Base-by-base conservation (phyloP, 2,113 vertebrate genomes). In the Pseudopipra pipra region DNA sequence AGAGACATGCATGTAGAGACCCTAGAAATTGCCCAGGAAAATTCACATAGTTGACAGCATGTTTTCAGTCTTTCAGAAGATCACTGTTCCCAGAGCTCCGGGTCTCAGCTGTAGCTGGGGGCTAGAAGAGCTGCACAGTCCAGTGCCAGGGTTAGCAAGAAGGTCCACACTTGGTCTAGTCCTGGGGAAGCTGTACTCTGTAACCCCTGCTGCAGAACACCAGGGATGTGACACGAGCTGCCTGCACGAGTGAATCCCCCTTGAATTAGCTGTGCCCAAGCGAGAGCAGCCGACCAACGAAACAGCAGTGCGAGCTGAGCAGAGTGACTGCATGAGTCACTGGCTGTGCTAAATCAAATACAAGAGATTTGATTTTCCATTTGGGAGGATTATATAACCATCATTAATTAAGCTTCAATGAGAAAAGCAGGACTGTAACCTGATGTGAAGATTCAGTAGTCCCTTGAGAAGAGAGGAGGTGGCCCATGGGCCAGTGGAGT, bases 321-420 rank as follows among this genome's bases (percentile, higher is more conserved):
- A 1, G 55, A 95, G 74, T 1, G 37, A 68, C 84, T 90, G 90
- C 92, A 85, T 94, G 95, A 96, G 68, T 96, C 95, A 95, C 92
- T 84, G 93, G n/a, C 95, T 95, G 67, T 61, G 87, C 93, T 95
- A 96, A 91, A 94, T 85, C 93, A 96, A 66, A 95, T 93, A 90
- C 93, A 87, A 67, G 94, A 95, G 95, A 94, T 84, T 68, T 82
- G 91, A 68, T 95, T 91, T 91, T 77, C 84, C 91, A 93, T 95
- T 94, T 85, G 94, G 94, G 95, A 95, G 70, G 91, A 87, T 96
- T 97, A 92, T 94, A 93, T 96, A 95, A 96, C 79, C 91, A 72
- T 79, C 93, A 84, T 97, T 96, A 96, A 96, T 95, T 95, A 95
- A 95, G 93, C 93, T 96, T 94, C 94, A 94, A 4, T 89, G 93